Base-by-base conservation (phyloP, 2,888 invertebrate genomes). In the Drosophila conformis region DNA sequence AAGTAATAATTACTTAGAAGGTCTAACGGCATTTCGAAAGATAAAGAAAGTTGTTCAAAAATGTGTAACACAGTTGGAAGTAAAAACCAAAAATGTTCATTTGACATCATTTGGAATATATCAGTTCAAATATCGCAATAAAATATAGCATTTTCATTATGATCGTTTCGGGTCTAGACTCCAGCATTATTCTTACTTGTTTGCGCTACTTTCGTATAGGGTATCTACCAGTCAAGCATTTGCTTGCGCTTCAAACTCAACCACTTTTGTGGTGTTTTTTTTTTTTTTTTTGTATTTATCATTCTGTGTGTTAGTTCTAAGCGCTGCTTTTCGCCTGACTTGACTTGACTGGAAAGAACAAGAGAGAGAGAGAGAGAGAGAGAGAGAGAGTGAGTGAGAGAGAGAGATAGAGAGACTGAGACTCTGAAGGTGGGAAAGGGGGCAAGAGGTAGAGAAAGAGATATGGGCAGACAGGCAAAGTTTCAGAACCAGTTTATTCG, bases 401-500 rank as follows among this genome's bases (percentile, higher is more conserved):
- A 13, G 21, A 8, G 21, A 4, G 10, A 38, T 27, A 13, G 21
- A 8, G 21, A 15, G 27, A 29, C 10, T 7, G 7, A 13, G 29
- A 13, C 33, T 33, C 11, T 33, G 1, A 8, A 4, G n/a, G 2
- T 15, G 29, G 13, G n/a, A 21, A 25, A 46, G 8, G 46, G 46
- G 46, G 25, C 11, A 6, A 36, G 54, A 18, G 6, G 10, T 21
- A 21, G 35, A 5, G 36, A 25, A 18, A 27, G 36, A 54, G 27
- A 38, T 36, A 38, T 38, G 36, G 15, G n/a, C n/a, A 33, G 25
- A 46, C 25, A 63, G 52, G 36, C 42, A 42, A 53, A 49, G 13
- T 54, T 65, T 68, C 8, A 51, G 25, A 66, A 68, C 68, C 67
- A 66, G 67, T 68, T 68, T 49, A 68, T 49, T 40, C 25, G 63